A percentile compares a stretch with the other conserved stretches of the same genome.
Evolutionary conservation across 2,888 invertebrate genomes (phyloP).

Genomic region (Synanthedon tipuliformis): DNA sequence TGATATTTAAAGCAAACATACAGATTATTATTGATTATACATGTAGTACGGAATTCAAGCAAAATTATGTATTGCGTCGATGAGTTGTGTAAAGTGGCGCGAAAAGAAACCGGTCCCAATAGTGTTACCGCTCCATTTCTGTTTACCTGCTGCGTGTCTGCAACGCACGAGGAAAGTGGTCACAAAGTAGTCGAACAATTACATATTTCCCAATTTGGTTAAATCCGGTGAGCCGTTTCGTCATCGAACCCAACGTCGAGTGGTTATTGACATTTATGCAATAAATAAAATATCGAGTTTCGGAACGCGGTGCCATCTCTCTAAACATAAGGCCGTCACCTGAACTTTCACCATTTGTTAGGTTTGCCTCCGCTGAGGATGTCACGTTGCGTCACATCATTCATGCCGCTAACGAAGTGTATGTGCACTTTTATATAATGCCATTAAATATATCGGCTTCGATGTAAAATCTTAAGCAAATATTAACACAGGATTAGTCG

Average conservation of each 20-base stretch:
- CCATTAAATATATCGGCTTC: background rate
- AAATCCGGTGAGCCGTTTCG: slow-evolving; percentile 10
- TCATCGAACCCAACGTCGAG: slow-evolving; percentile 7
- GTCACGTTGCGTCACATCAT: slow-evolving; percentile 40
- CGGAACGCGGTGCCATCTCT: slow-evolving; percentile 12
- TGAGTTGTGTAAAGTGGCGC: slow-evolving; percentile 52
- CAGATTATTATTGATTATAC: slow-evolving; percentile 51
- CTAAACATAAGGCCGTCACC: slow-evolving; percentile 10
- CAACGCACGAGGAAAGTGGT: slow-evolving; percentile 26
- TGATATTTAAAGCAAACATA: too few species aligned
- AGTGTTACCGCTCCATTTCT: slow-evolving; percentile 54
- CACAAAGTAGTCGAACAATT: slow-evolving; percentile 11
- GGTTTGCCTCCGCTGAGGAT: slow-evolving; percentile 39
- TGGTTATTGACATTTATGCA: slow-evolving; percentile 23
- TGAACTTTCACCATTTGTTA: slow-evolving; percentile 62
- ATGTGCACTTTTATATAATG: slow-evolving; percentile 23
- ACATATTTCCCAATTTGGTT: slow-evolving; percentile 1
- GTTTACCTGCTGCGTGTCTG: slow-evolving; percentile 15
- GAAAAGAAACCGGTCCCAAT: slow-evolving; percentile 39
- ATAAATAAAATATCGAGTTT: slow-evolving; percentile 16
- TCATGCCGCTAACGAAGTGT: slow-evolving; percentile 30
- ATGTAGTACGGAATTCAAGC: slow-evolving; percentile 46
- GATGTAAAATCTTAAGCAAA: background rate
- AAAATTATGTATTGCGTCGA: slow-evolving; percentile 43
- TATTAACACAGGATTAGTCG: background rate